Evolutionary conservation across 2,113 vertebrate species (phyloP).

Genomic region (Chaetodon trifascialis): DNA sequence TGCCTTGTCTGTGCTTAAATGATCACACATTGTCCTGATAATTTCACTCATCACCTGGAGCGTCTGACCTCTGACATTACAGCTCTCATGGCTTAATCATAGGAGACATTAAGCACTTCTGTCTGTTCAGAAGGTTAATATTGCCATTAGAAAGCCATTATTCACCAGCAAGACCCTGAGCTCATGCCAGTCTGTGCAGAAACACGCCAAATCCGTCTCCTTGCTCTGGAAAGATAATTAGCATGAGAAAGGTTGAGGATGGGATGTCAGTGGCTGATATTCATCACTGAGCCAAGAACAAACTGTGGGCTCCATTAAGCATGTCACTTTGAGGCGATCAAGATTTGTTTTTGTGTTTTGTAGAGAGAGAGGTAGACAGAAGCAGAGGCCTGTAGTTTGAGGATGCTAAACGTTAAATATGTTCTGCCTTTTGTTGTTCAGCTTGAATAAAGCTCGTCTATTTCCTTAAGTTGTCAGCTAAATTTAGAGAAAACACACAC

Average conservation of each 20-base stretch:
- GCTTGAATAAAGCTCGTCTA: neutral
- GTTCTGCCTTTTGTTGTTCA: neutral
- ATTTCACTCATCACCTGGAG: slow-evolving; percentile 59
- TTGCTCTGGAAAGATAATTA: slow-evolving; percentile 64
- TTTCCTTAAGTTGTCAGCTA: neutral
- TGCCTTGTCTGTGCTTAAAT: slow-evolving; percentile 25
- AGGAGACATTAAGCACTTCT: slow-evolving; percentile 67
- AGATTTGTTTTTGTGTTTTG: slow-evolving; percentile 7
- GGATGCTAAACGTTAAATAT: neutral
- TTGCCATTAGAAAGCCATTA: slow-evolving; percentile 74
- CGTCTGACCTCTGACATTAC: slow-evolving; percentile 63
- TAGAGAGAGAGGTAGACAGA: neutral
- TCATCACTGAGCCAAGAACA: slow-evolving; percentile 46
- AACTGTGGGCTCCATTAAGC: slow-evolving; percentile 38
- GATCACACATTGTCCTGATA: slow-evolving; percentile 52
- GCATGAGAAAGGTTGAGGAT: slow-evolving; percentile 42
- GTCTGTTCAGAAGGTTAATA: slow-evolving; percentile 74
- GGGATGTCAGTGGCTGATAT: slow-evolving; percentile 50
- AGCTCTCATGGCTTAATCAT: slow-evolving; percentile 66
- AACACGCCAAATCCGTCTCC: slow-evolving; percentile 51
- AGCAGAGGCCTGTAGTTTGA: neutral
- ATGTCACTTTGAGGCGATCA: slow-evolving; percentile 17
- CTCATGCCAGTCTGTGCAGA: slow-evolving; percentile 39
- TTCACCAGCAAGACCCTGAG: slow-evolving; percentile 60
- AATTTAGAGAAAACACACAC: neutral